These are phyloP conservation scores for Yponomeuta plumbellus DNA, from an alignment of 2,888 invertebrate species.

Conservation along the genomic window DNA sequence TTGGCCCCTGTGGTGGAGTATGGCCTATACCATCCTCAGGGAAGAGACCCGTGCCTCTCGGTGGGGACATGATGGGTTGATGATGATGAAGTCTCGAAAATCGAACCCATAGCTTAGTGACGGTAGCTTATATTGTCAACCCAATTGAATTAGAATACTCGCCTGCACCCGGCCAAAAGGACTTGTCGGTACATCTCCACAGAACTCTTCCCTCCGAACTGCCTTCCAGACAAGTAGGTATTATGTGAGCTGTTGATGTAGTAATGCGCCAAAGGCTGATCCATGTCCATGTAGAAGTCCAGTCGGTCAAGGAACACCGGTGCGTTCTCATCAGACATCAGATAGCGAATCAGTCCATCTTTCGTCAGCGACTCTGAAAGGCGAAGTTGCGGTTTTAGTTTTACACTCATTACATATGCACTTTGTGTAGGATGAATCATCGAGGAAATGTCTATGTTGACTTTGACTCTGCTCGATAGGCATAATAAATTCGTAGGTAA, in stretches of 20 bases:
- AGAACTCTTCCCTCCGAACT: slow-evolving; percentile 98
- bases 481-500: too few species aligned
- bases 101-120: too few species aligned
- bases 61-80: too few species aligned
- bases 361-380: slow-evolving; percentile 88
- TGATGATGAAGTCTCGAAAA: too few species aligned
- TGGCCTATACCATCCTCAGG: too few species aligned
- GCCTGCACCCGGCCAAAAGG: slow-evolving; percentile 97
- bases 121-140: too few species aligned
- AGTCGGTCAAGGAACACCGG: slow-evolving; percentile 99
- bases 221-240: slow-evolving; percentile 94
- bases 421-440: slow-evolving; percentile 10
- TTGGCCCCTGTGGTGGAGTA: too few species aligned
- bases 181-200: slow-evolving; percentile 99
- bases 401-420: not conserved
- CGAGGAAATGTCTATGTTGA: not conserved
- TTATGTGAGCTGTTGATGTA: slow-evolving; percentile 99
- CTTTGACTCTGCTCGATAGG: too few species aligned
- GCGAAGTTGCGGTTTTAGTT: not conserved
- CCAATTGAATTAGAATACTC: slow-evolving; percentile 26
- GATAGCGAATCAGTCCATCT: slow-evolving; percentile 97
- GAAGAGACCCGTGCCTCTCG: too few species aligned
- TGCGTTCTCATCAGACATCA: slow-evolving; percentile 99
- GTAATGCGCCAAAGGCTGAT: slow-evolving; percentile 97
- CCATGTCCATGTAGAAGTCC: slow-evolving; percentile 99